Evolutionary conservation across 2,113 vertebrate species (phyloP), one percentile per base, ranked within the genome.

Genomic region (Microcebus lehilahytsara): DNA sequence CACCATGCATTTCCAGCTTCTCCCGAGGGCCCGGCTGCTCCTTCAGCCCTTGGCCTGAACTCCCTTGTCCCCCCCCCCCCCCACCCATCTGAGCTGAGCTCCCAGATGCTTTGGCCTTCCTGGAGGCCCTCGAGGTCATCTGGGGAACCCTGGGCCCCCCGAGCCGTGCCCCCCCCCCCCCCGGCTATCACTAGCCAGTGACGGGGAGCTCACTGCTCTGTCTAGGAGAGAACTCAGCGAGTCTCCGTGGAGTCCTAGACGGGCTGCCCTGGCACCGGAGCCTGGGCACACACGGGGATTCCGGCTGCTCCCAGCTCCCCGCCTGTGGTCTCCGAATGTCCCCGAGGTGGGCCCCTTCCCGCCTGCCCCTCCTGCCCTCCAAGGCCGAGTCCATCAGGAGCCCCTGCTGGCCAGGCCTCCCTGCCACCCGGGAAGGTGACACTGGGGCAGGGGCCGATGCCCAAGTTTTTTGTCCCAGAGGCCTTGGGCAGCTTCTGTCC

Each of bases 221-320:
- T 66, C 69, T 13, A 9, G 10, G 27, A 6, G 6, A 8, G 32
- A 42, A 30, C 30, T 49, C n/a, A 4, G 5, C 9, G 62, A 16
- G 25, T 19, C 49, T 22, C 37, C 0, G 0, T 4, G 0, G 11
- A 30, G 22, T 6, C 5, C 81, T 3, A 10, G 25, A 4, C 7
- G 0, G 6, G 16, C 42, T 3, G 11, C 16, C 42, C 30, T 0
- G n/a, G 42, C 3, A 0, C 0, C 10, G 34, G 20, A 27, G 37
- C 34, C 9, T 4, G 19, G 34, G 7, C 46, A 1, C 23, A 12
- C 37, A 0, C 0, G 5, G 1, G 40, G n/a, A n/a, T 46, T 46
- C 46, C 46, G 72, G 7, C 27, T 12, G 58, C 30, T 53, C 30
- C 80, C 40, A 19, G 34, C 0, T 40, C 64, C 17, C 1, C 3